Evolutionary conservation across 2,113 vertebrate genomes (phyloP).

Genomic region (Bothrops jararaca): DNA sequence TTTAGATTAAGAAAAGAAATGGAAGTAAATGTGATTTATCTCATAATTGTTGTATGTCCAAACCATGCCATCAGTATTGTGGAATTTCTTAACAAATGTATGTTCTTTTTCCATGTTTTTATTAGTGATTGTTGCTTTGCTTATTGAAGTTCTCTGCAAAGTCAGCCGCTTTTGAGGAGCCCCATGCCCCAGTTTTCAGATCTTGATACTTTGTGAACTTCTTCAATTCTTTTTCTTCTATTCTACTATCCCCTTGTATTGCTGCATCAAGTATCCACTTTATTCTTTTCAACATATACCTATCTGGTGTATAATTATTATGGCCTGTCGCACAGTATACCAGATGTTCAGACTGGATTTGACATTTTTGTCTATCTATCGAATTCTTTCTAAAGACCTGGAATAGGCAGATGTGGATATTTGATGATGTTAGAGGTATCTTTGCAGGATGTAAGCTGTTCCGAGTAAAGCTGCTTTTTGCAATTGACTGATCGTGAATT

Average conservation of each 20-base stretch:
- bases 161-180: background rate
- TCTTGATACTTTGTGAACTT: background rate
- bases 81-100: background rate
- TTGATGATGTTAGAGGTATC: background rate
- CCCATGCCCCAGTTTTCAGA: background rate
- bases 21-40: background rate
- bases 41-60: background rate
- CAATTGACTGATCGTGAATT: background rate
- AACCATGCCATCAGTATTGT: background rate
- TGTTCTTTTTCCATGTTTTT: background rate
- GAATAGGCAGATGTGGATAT: background rate
- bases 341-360: background rate
- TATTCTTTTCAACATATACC: background rate
- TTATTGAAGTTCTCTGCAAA: background rate
- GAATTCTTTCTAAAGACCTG: background rate
- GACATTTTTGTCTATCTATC: background rate
- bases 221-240: background rate
- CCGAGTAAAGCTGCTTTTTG: background rate
- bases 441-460: background rate
- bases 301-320: background rate
- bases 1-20: background rate
- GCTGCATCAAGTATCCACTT: background rate
- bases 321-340: background rate
- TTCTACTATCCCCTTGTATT: background rate
- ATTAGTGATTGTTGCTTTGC: background rate